Evolutionary conservation across 2,113 vertebrate species (phyloP).

Genomic region (Phalacrocorax carbo): DNA sequence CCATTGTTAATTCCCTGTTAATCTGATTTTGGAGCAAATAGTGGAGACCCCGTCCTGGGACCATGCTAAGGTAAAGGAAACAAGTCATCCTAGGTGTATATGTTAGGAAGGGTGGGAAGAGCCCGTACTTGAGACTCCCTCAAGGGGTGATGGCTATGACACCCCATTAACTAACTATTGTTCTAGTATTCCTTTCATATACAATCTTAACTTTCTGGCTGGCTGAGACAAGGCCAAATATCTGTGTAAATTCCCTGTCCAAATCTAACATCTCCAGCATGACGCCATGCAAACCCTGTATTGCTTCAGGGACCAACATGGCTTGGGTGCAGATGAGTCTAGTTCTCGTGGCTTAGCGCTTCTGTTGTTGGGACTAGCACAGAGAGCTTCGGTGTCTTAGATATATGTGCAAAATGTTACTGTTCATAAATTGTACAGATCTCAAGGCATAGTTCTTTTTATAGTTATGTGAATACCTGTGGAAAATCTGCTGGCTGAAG

Average conservation of each 20-base stretch:
- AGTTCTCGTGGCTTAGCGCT: neutral
- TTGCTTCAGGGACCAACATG: neutral
- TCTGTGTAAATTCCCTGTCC: neutral
- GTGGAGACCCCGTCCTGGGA: neutral
- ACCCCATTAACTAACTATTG: neutral
- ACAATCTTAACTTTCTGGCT: neutral
- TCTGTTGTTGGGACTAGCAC: neutral
- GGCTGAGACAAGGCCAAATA: neutral
- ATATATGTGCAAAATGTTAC: neutral
- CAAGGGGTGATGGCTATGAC: neutral
- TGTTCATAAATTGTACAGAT: neutral
- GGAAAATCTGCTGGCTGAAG: neutral
- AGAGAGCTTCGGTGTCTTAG: neutral
- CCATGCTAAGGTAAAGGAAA: neutral
- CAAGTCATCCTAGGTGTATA: neutral
- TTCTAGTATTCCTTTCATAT: neutral
- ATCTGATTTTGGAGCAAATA: neutral
- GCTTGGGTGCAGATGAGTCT: neutral
- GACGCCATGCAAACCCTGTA: neutral
- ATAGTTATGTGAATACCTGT: neutral
- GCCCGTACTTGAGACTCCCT: neutral
- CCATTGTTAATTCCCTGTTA: neutral
- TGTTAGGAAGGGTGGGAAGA: neutral
- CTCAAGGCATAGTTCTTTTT: neutral
- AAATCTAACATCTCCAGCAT: neutral